Percentiles rank a stretch among this genome's conserved stretches.
Conservation (phyloP, 2,113 vertebrate species). For the Brienomyrus longianalis region DNA sequence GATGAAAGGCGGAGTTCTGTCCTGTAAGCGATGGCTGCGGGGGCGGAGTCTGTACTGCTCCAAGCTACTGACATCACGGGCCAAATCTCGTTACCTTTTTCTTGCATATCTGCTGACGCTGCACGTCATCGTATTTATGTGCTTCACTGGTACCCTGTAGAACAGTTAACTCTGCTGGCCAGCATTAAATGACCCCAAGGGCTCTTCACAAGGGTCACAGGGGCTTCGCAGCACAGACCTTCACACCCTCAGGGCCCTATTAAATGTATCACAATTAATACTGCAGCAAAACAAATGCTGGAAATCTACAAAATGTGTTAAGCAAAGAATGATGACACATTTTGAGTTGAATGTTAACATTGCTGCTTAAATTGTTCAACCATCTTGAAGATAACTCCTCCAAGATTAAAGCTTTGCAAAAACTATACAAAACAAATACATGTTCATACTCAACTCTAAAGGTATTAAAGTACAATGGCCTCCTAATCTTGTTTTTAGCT, state of each 20-base stretch:
- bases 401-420: not conserved
- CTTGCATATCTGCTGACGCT: constrained; percentile 68
- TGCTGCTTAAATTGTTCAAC: constrained; percentile 15
- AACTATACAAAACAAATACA: not conserved
- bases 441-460: not conserved
- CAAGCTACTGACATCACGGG: constrained; percentile 68
- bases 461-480: constrained; percentile 7
- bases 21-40: constrained; percentile 69
- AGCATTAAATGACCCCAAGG: not conserved
- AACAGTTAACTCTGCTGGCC: not conserved
- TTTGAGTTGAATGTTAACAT: not conserved
- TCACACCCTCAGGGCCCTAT: not conserved
- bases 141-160: constrained; percentile 71
- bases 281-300: constrained; percentile 9
- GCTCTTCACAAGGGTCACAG: not conserved
- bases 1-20: constrained; percentile 69
- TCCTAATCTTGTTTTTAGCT: constrained; percentile 15
- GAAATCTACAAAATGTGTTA: not conserved
- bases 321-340: not conserved
- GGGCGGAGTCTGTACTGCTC: constrained; percentile 79
- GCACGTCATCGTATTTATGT: constrained; percentile 71
- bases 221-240: not conserved
- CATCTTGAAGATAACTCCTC: not conserved
- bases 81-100: constrained; percentile 75
- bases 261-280: not conserved